A percentile compares a stretch with the other conserved stretches of the same genome.
These are phyloP conservation scores for Bicyclus anynana DNA, from an alignment of 1,140 invertebrate genomes.

Conservation along the genomic window DNA sequence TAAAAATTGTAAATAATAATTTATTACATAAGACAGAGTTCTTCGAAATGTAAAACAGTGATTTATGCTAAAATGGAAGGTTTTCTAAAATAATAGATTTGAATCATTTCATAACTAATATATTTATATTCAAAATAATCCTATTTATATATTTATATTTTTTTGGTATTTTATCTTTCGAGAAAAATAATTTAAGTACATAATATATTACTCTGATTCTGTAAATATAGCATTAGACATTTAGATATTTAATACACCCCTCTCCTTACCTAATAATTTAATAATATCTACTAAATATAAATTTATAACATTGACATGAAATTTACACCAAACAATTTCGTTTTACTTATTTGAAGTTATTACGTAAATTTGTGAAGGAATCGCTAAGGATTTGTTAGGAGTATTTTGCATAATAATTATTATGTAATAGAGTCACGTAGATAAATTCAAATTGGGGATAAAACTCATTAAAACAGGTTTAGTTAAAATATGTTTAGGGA, in stretches of 20 bases:
- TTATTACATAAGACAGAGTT: too few relatives aligned
- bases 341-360: constrained; percentile 6
- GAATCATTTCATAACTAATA: background rate
- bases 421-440: constrained; percentile 23
- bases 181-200: constrained; percentile 19
- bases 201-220: constrained; percentile 16
- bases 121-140: constrained; percentile 27
- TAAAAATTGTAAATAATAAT: too few relatives aligned
- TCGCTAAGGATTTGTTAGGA: constrained; percentile 9
- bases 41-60: too few relatives aligned
- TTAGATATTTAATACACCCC: constrained; percentile 16
- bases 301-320: constrained; percentile 22
- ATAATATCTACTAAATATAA: constrained; percentile 22
- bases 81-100: background rate
- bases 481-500: background rate
- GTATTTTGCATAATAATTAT: constrained; percentile 13
- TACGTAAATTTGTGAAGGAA: constrained; percentile 8
- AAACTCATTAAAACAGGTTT: constrained; percentile 27
- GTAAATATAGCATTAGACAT: constrained; percentile 19
- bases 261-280: constrained; percentile 15
- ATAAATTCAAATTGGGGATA: constrained; percentile 21
- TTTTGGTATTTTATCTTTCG: constrained; percentile 13
- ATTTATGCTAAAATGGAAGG: too few relatives aligned
- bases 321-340: constrained; percentile 12
- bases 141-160: constrained; percentile 18